phyloP scores from a whole-genome alignment of 1,140 invertebrate genomes.

The Philopotamus ludificatus region DNA sequence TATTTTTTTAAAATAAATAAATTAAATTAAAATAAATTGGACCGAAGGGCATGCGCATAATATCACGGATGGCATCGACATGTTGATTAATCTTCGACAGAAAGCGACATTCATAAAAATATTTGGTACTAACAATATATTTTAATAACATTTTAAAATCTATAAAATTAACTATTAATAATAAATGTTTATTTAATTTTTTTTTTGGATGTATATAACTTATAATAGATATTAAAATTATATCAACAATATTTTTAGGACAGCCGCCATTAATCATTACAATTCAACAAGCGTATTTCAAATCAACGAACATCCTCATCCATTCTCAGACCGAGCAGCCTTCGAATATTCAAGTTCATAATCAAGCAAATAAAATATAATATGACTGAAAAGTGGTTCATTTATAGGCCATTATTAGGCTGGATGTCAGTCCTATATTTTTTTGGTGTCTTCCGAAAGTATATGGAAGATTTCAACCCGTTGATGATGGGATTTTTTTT shows the following conservation, averaged over 20 bases:
- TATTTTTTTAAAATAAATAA: too few relatives aligned
- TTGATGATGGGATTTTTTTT: background rate
- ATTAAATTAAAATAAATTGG: too few relatives aligned
- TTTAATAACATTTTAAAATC: too few relatives aligned
- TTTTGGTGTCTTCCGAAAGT: background rate
- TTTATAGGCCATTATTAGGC: background rate
- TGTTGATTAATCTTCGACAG: too few relatives aligned
- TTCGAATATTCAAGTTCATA: conserved; percentile 16
- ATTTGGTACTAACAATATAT: too few relatives aligned
- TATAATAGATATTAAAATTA: background rate
- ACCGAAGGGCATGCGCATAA: too few relatives aligned
- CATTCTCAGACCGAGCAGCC: conserved; percentile 18
- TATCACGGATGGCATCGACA: too few relatives aligned
- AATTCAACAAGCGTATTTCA: conserved; percentile 10
- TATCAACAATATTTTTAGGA: background rate
- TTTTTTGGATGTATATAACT: background rate
- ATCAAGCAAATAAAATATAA: conserved; percentile 19
- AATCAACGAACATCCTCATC: conserved; percentile 12
- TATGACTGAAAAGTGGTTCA: conserved; percentile 5
- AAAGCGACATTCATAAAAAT: too few relatives aligned
- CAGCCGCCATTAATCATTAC: background rate
- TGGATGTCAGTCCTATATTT: background rate
- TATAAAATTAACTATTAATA: too few relatives aligned
- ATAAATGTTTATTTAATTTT: background rate
- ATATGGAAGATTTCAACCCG: background rate